Base-by-base conservation (phyloP, 2,888 invertebrate genomes). In the Xestia c-nigrum region DNA sequence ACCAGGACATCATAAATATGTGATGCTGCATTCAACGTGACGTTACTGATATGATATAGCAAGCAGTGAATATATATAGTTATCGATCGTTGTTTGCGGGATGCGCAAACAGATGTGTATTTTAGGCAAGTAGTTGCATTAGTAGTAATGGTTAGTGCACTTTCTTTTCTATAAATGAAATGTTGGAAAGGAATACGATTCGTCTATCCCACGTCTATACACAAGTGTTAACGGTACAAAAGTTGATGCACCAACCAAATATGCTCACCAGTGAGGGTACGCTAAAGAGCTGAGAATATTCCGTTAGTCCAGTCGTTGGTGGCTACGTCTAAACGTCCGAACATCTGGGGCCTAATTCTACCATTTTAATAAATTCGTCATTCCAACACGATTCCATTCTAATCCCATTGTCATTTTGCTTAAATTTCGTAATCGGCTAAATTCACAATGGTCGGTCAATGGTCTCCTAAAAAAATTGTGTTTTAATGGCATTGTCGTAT, bases 261-360 rank as follows among this genome's bases (percentile, higher is more conserved):
- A 92, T 99, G 97, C 90, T 99, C 99, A 5, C 97, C 98, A 86
- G 98, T 98, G 3, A 99, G 97, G 0, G 99, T 99, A 59, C 99
- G 97, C 99, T 99, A 99, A 0, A 99, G 96, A 0, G 99, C 99
- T 0, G 99, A 99, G 95, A 99, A 99, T 90, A 99, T 99, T 10
- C 99, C 99, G 93, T 99, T 99, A 0, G 99, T 99, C 99, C 99
- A 99, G 92, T 99, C 99, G 91, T 99, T 99, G 2, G 99, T 99
- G 5, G 99, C 99, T 0, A 99, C 99, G 92, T 99, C 99, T 40
- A 99, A 96, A 47, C 99, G 97, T 0, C 99, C 99, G 93, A 99
- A 99, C 99, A 52, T 61, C 38, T n/a, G n/a, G n/a, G n/a, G n/a
- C n/a, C n/a, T n/a, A n/a, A n/a, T n/a, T n/a, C n/a, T n/a, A n/a